phyloP scores from a whole-genome alignment of 2,888 invertebrate genomes.

The Pyrrhopygopsis socrates region DNA sequence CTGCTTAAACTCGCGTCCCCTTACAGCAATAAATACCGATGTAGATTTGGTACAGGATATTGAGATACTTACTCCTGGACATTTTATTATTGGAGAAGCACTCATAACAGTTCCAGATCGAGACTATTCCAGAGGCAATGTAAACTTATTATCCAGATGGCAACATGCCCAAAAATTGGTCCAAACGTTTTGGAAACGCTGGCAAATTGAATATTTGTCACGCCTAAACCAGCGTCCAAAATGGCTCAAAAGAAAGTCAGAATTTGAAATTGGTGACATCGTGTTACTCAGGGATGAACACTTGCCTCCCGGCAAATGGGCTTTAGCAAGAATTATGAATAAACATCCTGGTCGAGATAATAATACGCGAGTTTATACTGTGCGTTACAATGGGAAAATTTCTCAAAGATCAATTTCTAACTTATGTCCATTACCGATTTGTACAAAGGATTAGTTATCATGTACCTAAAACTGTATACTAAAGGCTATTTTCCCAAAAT shows the following conservation, averaged over 20 bases:
- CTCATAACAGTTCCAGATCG: slow-evolving; percentile 45
- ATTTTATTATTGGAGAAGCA: slow-evolving; percentile 47
- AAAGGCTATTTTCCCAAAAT: not conserved
- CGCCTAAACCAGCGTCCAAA: slow-evolving; percentile 65
- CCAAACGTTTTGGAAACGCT: slow-evolving; percentile 75
- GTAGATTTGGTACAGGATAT: slow-evolving; percentile 23
- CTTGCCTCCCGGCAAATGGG: slow-evolving; percentile 78
- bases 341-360: slow-evolving; percentile 70
- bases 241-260: slow-evolving; percentile 60
- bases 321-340: slow-evolving; percentile 63
- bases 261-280: slow-evolving; percentile 68
- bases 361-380: slow-evolving; percentile 77
- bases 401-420: slow-evolving; percentile 20
- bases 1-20: slow-evolving; percentile 41
- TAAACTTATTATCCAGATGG: slow-evolving; percentile 64
- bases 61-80: slow-evolving; percentile 41
- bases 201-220: slow-evolving; percentile 78
- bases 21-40: slow-evolving; percentile 15
- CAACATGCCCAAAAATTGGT: slow-evolving; percentile 69
- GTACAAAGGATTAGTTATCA: not conserved
- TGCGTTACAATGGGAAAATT: slow-evolving; percentile 43
- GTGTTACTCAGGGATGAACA: slow-evolving; percentile 70
- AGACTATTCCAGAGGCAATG: slow-evolving; percentile 28
- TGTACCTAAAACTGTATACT: not conserved
- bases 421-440: slow-evolving; percentile 23